A percentile compares a stretch with the other conserved stretches of the same genome.
These are phyloP conservation scores for Thunnus albacares DNA, from an alignment of 2,797 vertebrate species.

Conservation along the genomic window DNA sequence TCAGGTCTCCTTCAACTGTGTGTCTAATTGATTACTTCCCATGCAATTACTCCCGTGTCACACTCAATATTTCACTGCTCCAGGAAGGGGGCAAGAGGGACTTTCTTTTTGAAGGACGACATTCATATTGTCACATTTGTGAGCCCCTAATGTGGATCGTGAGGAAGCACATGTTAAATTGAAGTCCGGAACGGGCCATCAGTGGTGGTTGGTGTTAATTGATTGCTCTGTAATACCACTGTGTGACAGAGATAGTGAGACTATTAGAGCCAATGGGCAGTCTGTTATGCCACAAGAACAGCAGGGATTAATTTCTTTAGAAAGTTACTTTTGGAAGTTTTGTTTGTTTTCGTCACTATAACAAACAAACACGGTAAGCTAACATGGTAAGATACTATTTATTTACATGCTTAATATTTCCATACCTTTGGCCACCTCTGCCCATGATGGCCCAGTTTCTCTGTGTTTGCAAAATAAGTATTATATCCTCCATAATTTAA, in stretches of 20 bases:
- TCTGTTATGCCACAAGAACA: constrained; percentile 21
- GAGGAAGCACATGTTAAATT: constrained; percentile 79
- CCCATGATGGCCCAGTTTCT: not conserved
- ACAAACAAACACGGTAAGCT: not conserved
- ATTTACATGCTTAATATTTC: not conserved
- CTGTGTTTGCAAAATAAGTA: not conserved
- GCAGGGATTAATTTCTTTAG: not conserved
- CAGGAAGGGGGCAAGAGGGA: constrained; percentile 76
- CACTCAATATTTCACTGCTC: constrained; percentile 87
- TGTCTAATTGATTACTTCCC: constrained; percentile 91
- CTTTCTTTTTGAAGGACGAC: constrained; percentile 81
- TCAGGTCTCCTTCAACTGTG: constrained; percentile 88
- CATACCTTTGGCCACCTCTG: not conserved
- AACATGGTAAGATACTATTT: not conserved
- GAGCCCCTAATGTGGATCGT: constrained; percentile 74
- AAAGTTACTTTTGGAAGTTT: constrained; percentile 1
- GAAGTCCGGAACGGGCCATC: constrained; percentile 72
- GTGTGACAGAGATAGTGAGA: constrained; percentile 47
- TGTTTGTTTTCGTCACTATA: not conserved
- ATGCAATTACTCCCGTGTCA: constrained; percentile 90
- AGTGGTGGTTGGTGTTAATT: constrained; percentile 69
- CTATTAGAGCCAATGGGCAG: constrained; percentile 16
- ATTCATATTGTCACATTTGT: constrained; percentile 82
- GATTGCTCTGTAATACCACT: constrained; percentile 69
- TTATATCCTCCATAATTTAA: not conserved